A percentile compares a stretch with the other conserved stretches of the same genome.
Evolutionary conservation across 92 coral and sea anemone species (phyloP).

Genomic region (Epizoanthus stellaris): DNA sequence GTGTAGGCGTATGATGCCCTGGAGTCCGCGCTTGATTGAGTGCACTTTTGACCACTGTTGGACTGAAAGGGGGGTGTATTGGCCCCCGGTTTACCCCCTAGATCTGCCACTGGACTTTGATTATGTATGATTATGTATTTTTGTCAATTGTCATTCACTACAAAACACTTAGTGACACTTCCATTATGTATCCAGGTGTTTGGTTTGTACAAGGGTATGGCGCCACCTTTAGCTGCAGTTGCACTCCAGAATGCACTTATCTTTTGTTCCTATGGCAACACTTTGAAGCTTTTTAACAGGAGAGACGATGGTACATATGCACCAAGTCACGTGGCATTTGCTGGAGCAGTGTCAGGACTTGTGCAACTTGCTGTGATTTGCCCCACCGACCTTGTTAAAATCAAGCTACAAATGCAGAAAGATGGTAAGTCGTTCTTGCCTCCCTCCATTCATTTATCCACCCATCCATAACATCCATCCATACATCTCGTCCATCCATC

Average conservation of each 20-base stretch:
- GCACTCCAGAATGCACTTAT: slow-evolving; percentile 83
- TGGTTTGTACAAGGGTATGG: slow-evolving; percentile 88
- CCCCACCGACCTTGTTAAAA: slow-evolving; percentile 90
- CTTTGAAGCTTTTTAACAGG: slow-evolving; percentile 57
- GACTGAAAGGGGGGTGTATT: no score
- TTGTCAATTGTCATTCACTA: neutral
- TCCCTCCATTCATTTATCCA: neutral
- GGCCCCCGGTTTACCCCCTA: no score
- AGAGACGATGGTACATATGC: slow-evolving; percentile 55
- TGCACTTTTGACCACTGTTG: no score
- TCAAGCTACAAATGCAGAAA: slow-evolving; percentile 96
- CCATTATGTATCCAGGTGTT: slow-evolving; percentile 52
- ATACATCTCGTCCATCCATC: no score
- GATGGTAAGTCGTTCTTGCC: slow-evolving; percentile 61
- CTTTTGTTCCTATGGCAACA: slow-evolving; percentile 80
- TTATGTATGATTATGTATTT: neutral
- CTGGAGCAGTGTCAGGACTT: slow-evolving; percentile 87
- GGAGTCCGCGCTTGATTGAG: no score
- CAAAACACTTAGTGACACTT: no score
- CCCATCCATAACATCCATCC: no score
- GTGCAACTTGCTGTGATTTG: slow-evolving; percentile 75
- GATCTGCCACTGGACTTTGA: neutral
- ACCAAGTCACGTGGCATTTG: slow-evolving; percentile 71
- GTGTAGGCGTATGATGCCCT: no score
- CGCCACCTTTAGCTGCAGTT: slow-evolving; percentile 76